Base-by-base conservation (phyloP, 2,113 vertebrate species). In the Nothobranchius kuhntae region DNA sequence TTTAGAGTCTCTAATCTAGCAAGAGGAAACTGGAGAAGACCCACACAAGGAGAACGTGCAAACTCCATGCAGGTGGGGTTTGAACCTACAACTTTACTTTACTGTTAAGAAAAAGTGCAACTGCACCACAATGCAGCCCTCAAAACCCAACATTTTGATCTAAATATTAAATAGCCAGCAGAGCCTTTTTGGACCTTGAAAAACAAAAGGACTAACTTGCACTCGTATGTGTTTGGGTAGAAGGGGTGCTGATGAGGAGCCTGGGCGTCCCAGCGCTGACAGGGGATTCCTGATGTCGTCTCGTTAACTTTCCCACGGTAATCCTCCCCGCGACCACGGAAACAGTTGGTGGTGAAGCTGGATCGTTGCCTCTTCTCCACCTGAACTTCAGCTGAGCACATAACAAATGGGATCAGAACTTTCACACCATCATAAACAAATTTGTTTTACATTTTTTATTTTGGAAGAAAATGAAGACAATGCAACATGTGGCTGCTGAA, bases 181-280 rank as follows among this genome's bases (percentile, higher is more conserved):
- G 15, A 73, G 21, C 15, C 10, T 58, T 71, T 67, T 63, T 4
- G 57, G 24, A 42, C 44, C 14, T 24, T 46, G n/a, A 62, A 53
- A 57, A 40, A n/a, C 3, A 12, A 24, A 12, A 65, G 48, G 13
- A 68, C 93, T 88, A 61, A 99, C 98, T 99, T 98, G 98, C 97
- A 99, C 0, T 92, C 91, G 7, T 98, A 99, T 77, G 94, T 97
- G 71, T 96, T 93, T 0, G 97, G 98, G 52, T 63, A 66, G 9
- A 98, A 99, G 21, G 92, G 93, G 78, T 99, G 98, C 68, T 63
- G 89, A 53, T 99, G 97, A 0, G 96, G 96, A 0, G 52, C 45
- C 87, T 99, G 98, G 0, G 93, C 70, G 0, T 97, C 94, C 97
- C 98, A 99, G 9, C 92, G 93, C 92, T 99, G 98, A 88, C 98